Evolutionary conservation across 2,113 vertebrate genomes (phyloP).

Genomic region (Gopherus flavomarginatus): DNA sequence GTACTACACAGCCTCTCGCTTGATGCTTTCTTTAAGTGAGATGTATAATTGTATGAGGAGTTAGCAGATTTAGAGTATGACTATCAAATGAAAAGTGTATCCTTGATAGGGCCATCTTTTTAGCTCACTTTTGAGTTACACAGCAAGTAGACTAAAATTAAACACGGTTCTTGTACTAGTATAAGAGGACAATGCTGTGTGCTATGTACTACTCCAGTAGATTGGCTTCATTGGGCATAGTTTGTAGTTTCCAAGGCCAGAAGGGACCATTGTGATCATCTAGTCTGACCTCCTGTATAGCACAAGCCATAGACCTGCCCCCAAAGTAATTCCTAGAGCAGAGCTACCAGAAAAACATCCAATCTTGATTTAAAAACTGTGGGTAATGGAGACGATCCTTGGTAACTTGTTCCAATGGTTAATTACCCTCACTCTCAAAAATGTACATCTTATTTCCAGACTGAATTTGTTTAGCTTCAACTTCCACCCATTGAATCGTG

Average conservation of each 20-base stretch:
- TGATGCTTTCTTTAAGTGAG: conserved; percentile 19
- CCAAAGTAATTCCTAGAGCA: not conserved
- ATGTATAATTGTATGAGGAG: conserved; percentile 29
- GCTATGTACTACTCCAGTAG: not conserved
- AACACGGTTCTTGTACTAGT: not conserved
- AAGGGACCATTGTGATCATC: not conserved
- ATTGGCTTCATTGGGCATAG: not conserved
- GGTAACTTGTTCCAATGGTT: not conserved
- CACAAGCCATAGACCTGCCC: not conserved
- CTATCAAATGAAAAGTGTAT: not conserved
- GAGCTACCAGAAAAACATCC: not conserved
- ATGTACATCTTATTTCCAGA: not conserved
- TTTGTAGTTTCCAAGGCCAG: not conserved
- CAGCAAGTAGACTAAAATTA: not conserved
- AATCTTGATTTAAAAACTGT: not conserved
- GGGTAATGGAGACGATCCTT: not conserved
- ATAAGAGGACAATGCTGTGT: not conserved
- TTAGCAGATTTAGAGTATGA: not conserved
- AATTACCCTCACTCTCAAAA: not conserved
- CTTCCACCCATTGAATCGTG: not conserved
- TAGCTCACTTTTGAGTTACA: not conserved
- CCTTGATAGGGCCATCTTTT: not conserved
- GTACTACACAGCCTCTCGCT: conserved; percentile 21
- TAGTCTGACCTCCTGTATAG: not conserved
- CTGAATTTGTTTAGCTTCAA: not conserved